phyloP scores from a whole-genome alignment of 2,113 vertebrate genomes.

The Planiliza haematocheilus region DNA sequence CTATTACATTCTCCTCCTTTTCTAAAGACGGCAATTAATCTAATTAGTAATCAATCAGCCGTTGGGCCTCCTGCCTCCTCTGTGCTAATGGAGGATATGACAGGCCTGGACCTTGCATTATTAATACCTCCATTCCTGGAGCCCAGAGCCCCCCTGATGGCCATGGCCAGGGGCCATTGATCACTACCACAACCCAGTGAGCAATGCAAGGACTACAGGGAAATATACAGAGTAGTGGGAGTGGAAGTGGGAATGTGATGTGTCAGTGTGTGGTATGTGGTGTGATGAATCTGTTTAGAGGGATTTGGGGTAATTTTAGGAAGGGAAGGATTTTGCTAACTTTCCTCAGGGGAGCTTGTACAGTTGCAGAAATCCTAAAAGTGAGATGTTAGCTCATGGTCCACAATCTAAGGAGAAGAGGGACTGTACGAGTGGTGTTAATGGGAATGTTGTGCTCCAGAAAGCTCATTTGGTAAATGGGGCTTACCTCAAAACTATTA shows the following conservation, averaged over 20 bases:
- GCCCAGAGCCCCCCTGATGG: slow-evolving; percentile 43
- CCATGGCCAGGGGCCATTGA: slow-evolving; percentile 77
- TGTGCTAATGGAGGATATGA: slow-evolving; percentile 82
- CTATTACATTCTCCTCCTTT: slow-evolving; percentile 63
- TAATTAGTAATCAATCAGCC: slow-evolving; percentile 86
- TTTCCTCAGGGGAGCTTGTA: slow-evolving; percentile 6
- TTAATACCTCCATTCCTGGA: slow-evolving; percentile 83
- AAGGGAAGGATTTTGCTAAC: slow-evolving; percentile 5
- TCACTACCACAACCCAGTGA: slow-evolving; percentile 73
- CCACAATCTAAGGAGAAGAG: slow-evolving; percentile 43
- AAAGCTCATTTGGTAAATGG: slow-evolving; percentile 78
- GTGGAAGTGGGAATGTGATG: slow-evolving; percentile 15
- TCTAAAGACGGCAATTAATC: slow-evolving; percentile 81
- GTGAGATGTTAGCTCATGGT: background rate
- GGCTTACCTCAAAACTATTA: slow-evolving; percentile 77
- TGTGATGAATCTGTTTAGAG: slow-evolving; percentile 26
- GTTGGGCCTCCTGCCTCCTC: slow-evolving; percentile 64
- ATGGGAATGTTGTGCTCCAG: slow-evolving; percentile 64
- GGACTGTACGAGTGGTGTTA: slow-evolving; percentile 48
- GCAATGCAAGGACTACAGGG: slow-evolving; percentile 51
- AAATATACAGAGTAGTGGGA: slow-evolving; percentile 40
- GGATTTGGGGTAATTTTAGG: slow-evolving; percentile 24
- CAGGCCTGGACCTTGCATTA: slow-evolving; percentile 81
- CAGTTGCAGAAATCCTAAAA: no score
- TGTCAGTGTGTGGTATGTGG: background rate